Base-by-base conservation (phyloP, 1,140 invertebrate species). In the Heterodera schachtii region DNA sequence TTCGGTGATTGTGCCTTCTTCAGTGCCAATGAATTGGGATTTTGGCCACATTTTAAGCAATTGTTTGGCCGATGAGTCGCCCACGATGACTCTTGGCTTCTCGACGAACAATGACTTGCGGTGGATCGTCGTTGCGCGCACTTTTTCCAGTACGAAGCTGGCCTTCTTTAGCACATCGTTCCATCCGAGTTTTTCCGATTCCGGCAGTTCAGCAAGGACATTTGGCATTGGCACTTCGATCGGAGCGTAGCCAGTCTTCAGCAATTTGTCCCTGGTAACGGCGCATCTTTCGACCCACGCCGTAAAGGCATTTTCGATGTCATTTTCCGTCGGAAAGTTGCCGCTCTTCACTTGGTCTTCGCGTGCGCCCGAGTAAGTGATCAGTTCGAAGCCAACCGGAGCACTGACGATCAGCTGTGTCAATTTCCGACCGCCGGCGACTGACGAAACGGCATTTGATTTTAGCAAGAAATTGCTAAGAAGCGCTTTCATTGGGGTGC, bases 11-110 rank as follows among this genome's bases (percentile, higher is more conserved):
- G 2, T 3, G 7, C 73, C 73, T 3, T 13, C 41, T 46, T 75
- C 73, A 21, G 49, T 75, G 21, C 73, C 73, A 21, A 75, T 21
- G 60, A 75, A 75, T 21, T 75, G 60, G 13, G 73, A 75, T 11
- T 41, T 11, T 9, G 49, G 21, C 21, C 49, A 75, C 13, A 46
- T 41, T 41, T 73, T 73, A 3, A 52, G 6, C 19, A 73, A 9
- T 41, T 73, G 73, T n/a, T 73, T 75, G 3, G 73, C 73, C 3
- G 7, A 41, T 9, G n/a, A 57, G 3, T 75, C 73, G 60, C 73
- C 73, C 1, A 75, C 6, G 16, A 75, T 31, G 2, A 75, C 73
- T 11, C 73, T 8, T 5, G 49, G 43, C 6, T n/a, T 11, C 9
- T 13, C 21, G 2, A 75, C 43, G 11, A 75, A 41, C 3, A 41